Conservation (phyloP, 2,888 invertebrate species). For the Drosophila atripex region DNA sequence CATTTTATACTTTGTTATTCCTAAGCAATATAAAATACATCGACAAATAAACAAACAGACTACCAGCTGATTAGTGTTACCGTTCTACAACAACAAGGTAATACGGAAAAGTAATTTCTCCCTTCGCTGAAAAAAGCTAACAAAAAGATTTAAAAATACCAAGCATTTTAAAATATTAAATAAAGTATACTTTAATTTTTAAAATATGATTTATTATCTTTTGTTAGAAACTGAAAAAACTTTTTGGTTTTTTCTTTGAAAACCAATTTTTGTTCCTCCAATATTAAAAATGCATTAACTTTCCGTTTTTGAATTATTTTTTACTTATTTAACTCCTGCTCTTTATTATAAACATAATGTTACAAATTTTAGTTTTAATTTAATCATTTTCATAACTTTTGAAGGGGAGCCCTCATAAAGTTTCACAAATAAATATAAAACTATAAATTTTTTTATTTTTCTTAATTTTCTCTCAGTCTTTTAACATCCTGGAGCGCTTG, state of each 20-base stretch:
- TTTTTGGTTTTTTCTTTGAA: background rate
- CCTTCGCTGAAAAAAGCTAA: background rate
- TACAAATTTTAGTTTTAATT: slow-evolving; percentile 52
- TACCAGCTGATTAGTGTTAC: slow-evolving; percentile 24
- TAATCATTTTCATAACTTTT: too few relatives aligned
- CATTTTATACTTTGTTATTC: background rate
- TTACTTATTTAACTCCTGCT: slow-evolving; percentile 39
- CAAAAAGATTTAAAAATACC: background rate
- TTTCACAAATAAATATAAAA: too few relatives aligned
- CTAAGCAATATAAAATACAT: background rate
- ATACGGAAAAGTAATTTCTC: background rate
- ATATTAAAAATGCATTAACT: background rate
- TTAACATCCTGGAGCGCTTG: too few relatives aligned
- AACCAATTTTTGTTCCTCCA: background rate
- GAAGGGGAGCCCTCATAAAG: too few relatives aligned
- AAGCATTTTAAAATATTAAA: background rate
- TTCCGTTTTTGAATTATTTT: slow-evolving; percentile 1
- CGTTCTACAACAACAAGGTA: background rate
- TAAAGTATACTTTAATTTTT: background rate
- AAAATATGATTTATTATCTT: background rate
- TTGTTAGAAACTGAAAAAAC: too few relatives aligned
- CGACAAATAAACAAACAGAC: slow-evolving; percentile 10
- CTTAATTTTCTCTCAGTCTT: too few relatives aligned
- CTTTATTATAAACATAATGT: slow-evolving; percentile 49
- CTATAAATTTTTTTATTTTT: too few relatives aligned